Evolutionary conservation across 2,797 vertebrate species (phyloP).

Genomic region (Zenarchopterus dispar): DNA sequence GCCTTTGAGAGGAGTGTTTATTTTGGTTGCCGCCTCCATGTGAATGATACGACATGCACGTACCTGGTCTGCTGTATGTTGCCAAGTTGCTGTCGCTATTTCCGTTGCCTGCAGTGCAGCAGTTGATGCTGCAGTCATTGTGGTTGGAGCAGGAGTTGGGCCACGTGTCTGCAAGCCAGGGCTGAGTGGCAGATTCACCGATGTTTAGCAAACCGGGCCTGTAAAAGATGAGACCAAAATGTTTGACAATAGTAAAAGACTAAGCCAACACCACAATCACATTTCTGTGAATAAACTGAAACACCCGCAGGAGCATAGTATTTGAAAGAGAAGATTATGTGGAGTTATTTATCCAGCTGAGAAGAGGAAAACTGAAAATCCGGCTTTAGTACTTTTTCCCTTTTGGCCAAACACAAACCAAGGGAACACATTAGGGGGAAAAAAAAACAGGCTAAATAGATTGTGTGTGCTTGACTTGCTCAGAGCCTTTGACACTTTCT

Average conservation of each 20-base stretch:
- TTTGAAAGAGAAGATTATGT: constrained; percentile 69
- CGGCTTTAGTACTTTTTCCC: constrained; percentile 56
- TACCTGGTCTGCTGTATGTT: constrained; percentile 97
- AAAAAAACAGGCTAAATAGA: constrained; percentile 67
- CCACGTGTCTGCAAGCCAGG: constrained; percentile 98
- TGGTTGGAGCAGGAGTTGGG: constrained; percentile 97
- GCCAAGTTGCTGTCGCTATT: constrained; percentile 98
- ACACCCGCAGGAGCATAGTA: constrained; percentile 57
- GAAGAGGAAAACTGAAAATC: constrained; percentile 59
- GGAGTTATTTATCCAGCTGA: constrained; percentile 62
- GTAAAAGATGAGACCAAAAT: constrained; percentile 30
- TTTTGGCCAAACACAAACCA: constrained; percentile 42
- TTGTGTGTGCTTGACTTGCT: constrained; percentile 74
- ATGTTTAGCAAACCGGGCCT: constrained; percentile 98
- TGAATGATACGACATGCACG: constrained; percentile 42
- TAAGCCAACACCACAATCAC: constrained; percentile 46
- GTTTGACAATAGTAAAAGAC: constrained; percentile 53
- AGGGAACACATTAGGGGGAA: constrained; percentile 49
- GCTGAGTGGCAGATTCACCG: constrained; percentile 91
- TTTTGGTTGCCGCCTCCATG: constrained; percentile 25
- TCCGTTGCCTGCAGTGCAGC: constrained; percentile 93
- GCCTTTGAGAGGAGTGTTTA: constrained; percentile 33
- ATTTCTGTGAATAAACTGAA: constrained; percentile 62
- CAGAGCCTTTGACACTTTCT: constrained; percentile 64
- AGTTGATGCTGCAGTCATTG: constrained; percentile 98